Base-by-base conservation (phyloP, 92 coral and sea anemone species). In the Paragorgia papillata region DNA sequence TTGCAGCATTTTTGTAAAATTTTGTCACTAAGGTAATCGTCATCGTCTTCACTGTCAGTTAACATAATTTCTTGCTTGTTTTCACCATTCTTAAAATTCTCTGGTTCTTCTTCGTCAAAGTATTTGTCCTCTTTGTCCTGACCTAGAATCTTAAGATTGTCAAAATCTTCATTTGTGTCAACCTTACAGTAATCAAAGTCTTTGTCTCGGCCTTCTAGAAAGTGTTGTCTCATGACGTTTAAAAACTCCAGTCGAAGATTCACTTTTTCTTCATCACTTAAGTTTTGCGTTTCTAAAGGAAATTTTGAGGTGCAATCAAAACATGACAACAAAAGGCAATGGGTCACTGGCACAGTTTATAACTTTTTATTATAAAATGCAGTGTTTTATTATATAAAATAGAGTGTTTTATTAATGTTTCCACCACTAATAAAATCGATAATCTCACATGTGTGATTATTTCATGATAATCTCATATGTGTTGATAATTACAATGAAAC, bases 111-210 rank as follows among this genome's bases (percentile, higher is more conserved):
- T 1, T 83, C 81, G 49, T 95, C 99, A 89, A 95, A 95, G 64
- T 95, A 95, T 28, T 66, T 84, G 27, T 95, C 99, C 61, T 95
- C 92, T 62, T 91, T 97, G 75, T 95, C 99, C 35, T 80, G 86
- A 19, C 70, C 92, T 4, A 91, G 57, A 20, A 87, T 75, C 69
- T 56, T 81, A 33, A 95, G 86, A 60, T 91, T 91, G 84, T 95
- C 99, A 75, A 82, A 95, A 27, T 95, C 99, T 63, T 86, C 90
- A 65, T 85, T 95, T 39, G 84, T 74, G 44, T 95, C 99, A 26
- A 95, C 97, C 40, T 82, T 63, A 33, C 84, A 59, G 30, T 95
- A 95, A 64, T 95, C 99, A 85, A 95, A 95, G 50, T 91, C 99
- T 39, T 83, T 83, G 26, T 93, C 97, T 66, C 82, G 80, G 27